Evolutionary conservation across 2,888 invertebrate genomes (phyloP).

Genomic region (Drosophila subsilvestris): DNA sequence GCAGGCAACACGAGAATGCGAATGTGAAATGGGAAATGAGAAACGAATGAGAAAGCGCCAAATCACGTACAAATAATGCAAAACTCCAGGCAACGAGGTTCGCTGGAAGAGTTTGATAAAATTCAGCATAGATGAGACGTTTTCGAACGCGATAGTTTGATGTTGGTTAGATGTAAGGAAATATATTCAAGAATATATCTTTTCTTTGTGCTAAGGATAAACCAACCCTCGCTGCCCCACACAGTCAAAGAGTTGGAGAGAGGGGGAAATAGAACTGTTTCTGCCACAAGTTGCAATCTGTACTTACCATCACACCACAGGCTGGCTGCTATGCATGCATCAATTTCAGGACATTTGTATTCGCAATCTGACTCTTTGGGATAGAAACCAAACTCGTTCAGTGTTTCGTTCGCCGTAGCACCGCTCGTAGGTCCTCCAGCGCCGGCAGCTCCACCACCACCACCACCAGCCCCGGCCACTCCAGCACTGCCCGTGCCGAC

Average conservation of each 20-base stretch:
- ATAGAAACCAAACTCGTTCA: constrained; percentile 84
- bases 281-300: constrained; percentile 33
- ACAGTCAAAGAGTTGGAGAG: too few relatives aligned
- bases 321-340: constrained; percentile 90
- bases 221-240: constrained; percentile 8
- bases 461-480: constrained; percentile 51
- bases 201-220: not conserved
- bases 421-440: constrained; percentile 50
- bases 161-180: too few relatives aligned
- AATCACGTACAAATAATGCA: constrained; percentile 65
- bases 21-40: not conserved
- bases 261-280: not conserved
- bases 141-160: too few relatives aligned
- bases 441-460: constrained; percentile 45
- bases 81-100: constrained; percentile 15
- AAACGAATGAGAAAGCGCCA: constrained; percentile 23
- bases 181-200: too few relatives aligned
- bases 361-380: constrained; percentile 85
- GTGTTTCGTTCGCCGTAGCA: constrained; percentile 81
- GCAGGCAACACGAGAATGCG: constrained; percentile 12
- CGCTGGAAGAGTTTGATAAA: not conserved
- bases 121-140: not conserved
- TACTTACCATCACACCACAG: constrained; percentile 90
- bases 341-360: constrained; percentile 89
- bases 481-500: constrained; percentile 44